Conservation (phyloP, 30 jellyfish, hydroid and myxozoan genomes). For the Sanderia malayensis region DNA sequence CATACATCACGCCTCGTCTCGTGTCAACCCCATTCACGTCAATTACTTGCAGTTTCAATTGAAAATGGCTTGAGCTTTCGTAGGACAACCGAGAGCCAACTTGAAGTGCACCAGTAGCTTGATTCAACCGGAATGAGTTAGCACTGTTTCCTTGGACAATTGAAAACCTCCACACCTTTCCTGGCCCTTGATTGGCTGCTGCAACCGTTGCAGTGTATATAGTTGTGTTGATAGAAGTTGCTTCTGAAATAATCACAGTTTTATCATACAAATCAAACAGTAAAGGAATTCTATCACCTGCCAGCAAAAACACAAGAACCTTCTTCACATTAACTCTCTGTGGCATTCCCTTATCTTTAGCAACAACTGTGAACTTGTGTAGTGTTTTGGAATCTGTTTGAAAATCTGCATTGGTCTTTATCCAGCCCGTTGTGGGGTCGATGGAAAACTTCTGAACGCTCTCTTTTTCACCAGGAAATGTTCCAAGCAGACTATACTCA, state of each 20-base stretch:
- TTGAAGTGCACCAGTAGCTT: slow-evolving; percentile 50
- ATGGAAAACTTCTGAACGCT: slow-evolving; percentile 42
- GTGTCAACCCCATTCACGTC: slow-evolving; percentile 25
- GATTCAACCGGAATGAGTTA: slow-evolving; percentile 48
- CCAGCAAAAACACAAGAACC: slow-evolving; percentile 47
- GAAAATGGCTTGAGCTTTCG: slow-evolving; percentile 35
- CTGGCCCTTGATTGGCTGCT: neutral
- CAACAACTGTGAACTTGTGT: slow-evolving; percentile 63
- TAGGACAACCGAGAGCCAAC: slow-evolving; percentile 19
- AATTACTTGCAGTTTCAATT: slow-evolving; percentile 60
- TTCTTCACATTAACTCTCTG: slow-evolving; percentile 37
- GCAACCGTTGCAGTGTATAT: slow-evolving; percentile 18
- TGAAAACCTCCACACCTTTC: slow-evolving; percentile 31
- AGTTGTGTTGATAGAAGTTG: slow-evolving; percentile 21
- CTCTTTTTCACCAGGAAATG: slow-evolving; percentile 25
- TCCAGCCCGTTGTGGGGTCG: slow-evolving; percentile 62
- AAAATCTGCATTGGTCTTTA: slow-evolving; percentile 33
- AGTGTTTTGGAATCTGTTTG: neutral
- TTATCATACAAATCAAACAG: slow-evolving; percentile 29
- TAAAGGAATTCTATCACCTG: slow-evolving; percentile 19
- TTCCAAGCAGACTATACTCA: slow-evolving; percentile 48
- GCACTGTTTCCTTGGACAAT: slow-evolving; percentile 60
- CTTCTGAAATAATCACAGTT: slow-evolving; percentile 31
- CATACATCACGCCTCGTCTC: slow-evolving; percentile 30
- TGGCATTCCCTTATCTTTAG: slow-evolving; percentile 68